phyloP scores from a whole-genome alignment of 1,140 invertebrate species.

The Drosophila quadrilineata region DNA sequence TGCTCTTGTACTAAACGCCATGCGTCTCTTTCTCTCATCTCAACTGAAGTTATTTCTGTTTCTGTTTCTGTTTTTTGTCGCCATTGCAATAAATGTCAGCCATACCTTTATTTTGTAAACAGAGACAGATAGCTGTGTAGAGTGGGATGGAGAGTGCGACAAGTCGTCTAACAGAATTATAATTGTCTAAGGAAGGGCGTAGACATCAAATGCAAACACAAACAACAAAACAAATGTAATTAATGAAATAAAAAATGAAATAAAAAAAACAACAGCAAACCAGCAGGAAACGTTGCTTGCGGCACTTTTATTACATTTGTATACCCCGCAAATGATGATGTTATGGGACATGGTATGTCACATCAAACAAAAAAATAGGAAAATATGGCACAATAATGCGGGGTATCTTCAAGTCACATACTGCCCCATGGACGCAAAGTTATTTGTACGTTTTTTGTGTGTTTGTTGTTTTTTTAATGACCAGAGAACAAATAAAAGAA shows the following conservation, averaged over 20 bases:
- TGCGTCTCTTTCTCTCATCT: too few relatives aligned
- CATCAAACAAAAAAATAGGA: neutral
- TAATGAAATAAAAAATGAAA: slow-evolving; percentile 46
- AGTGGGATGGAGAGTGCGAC: neutral
- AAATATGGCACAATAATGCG: neutral
- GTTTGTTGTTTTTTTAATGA: slow-evolving; percentile 56
- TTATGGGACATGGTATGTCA: neutral
- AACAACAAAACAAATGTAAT: slow-evolving; percentile 50
- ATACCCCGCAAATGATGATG: neutral
- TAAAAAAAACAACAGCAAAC: too few relatives aligned
- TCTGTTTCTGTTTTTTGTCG: slow-evolving; percentile 9
- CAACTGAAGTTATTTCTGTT: too few relatives aligned
- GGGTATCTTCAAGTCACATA: neutral
- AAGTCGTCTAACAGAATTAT: slow-evolving; percentile 61
- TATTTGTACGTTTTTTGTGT: slow-evolving; percentile 45
- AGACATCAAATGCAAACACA: slow-evolving; percentile 38
- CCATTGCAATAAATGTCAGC: slow-evolving; percentile 10
- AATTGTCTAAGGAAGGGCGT: slow-evolving; percentile 58
- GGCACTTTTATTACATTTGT: slow-evolving; percentile 71
- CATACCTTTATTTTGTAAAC: slow-evolving; percentile 2
- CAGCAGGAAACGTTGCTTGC: slow-evolving; percentile 62
- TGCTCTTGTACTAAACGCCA: slow-evolving; percentile 46
- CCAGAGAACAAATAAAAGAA: slow-evolving; percentile 76
- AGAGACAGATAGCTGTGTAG: neutral
- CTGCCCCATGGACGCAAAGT: slow-evolving; percentile 5